These are phyloP conservation scores for Myotis pilosus DNA, from an alignment of 2,797 vertebrate species.

Conservation along the genomic window DNA sequence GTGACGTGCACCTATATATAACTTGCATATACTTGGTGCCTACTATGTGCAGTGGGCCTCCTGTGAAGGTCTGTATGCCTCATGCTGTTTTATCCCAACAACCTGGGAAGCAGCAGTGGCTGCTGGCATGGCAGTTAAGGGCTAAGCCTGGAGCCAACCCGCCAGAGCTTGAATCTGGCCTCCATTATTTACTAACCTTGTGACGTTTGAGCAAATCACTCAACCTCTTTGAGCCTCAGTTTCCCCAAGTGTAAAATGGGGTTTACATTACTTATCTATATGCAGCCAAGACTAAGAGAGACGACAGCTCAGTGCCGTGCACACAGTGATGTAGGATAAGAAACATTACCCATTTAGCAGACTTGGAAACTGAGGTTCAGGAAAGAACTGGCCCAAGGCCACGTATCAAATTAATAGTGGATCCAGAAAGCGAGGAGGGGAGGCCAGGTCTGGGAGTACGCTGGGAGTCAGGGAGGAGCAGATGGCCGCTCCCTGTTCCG, in stretches of 20 bases:
- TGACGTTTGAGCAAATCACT: conserved; percentile 1
- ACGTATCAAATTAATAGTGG: background rate
- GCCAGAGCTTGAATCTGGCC: background rate
- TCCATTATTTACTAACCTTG: background rate
- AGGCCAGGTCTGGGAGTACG: background rate
- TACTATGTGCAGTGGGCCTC: background rate
- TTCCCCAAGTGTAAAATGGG: background rate
- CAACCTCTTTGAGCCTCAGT: conserved; percentile 8
- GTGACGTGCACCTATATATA: background rate
- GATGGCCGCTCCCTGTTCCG: background rate
- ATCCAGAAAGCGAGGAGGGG: background rate
- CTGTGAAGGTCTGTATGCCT: background rate
- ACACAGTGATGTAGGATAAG: background rate
- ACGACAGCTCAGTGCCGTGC: background rate
- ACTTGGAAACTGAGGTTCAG: conserved; percentile 36
- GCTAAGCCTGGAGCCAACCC: background rate
- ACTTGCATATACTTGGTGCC: fast-evolving
- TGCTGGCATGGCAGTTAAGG: background rate
- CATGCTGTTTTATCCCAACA: background rate
- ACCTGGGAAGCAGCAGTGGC: background rate
- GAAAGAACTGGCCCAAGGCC: background rate
- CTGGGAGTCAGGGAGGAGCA: background rate
- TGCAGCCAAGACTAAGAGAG: background rate
- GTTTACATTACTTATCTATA: background rate
- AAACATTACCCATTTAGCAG: background rate